These are phyloP conservation scores for Triplophysa tibetana DNA, from an alignment of 2,113 vertebrate species.

Conservation along the genomic window DNA sequence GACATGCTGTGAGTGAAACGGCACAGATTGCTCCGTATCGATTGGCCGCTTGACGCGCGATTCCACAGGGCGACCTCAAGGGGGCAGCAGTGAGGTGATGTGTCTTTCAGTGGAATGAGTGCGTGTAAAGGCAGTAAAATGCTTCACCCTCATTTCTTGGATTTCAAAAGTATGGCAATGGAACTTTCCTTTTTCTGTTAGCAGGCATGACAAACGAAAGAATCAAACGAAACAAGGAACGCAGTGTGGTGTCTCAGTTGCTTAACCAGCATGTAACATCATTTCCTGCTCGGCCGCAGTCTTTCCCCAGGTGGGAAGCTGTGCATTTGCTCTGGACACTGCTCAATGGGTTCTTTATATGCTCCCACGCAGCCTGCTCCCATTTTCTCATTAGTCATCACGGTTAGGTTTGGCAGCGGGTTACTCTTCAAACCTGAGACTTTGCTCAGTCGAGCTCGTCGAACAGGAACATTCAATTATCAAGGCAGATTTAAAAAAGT, in stretches of 20 bases:
- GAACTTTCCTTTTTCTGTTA: constrained; percentile 65
- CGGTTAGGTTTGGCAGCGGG: constrained; percentile 1
- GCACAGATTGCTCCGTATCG: neutral
- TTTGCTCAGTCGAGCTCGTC: constrained; percentile 25
- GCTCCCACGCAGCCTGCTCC: constrained; percentile 18
- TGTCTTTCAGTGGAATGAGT: constrained; percentile 8
- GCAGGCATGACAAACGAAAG: neutral
- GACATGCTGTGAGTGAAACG: constrained; percentile 1
- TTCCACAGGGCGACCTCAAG: neutral
- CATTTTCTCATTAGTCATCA: constrained; percentile 40
- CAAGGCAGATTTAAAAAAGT: neutral
- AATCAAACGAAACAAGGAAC: constrained; percentile 66
- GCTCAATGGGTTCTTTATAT: constrained; percentile 74
- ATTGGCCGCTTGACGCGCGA: constrained; percentile 16
- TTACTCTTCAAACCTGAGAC: constrained; percentile 34
- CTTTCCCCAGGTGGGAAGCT: constrained; percentile 62
- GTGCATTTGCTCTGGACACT: constrained; percentile 67
- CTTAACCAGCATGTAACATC: constrained; percentile 69
- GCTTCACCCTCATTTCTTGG: constrained; percentile 52
- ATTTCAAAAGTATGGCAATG: constrained; percentile 53
- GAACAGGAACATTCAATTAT: constrained; percentile 10
- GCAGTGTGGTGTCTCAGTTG: constrained; percentile 66
- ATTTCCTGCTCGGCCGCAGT: constrained; percentile 76
- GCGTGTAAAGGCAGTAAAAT: constrained; percentile 51
- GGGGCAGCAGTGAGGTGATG: neutral